These are phyloP conservation scores for Phainopepla nitens DNA, from an alignment of 2,113 vertebrate genomes.

Conservation along the genomic window DNA sequence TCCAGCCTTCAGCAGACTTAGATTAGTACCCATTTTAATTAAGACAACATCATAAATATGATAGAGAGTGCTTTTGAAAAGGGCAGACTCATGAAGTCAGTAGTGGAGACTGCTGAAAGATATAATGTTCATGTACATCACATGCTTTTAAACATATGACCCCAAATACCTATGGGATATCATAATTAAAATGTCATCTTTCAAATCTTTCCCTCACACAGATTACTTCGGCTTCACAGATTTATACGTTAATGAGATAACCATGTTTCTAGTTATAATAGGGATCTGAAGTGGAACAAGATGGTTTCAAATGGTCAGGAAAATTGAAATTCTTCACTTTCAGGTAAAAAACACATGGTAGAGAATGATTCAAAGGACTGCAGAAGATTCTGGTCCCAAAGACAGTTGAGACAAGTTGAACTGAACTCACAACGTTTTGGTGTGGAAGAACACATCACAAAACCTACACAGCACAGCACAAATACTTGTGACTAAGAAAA, in stretches of 20 bases:
- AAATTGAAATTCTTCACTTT: slow-evolving; percentile 60
- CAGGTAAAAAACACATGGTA: slow-evolving; percentile 55
- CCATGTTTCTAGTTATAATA: slow-evolving; percentile 14
- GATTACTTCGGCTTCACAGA: slow-evolving; percentile 34
- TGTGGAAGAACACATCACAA: slow-evolving; percentile 34
- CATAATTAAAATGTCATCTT: slow-evolving; percentile 56
- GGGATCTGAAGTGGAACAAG: slow-evolving; percentile 37
- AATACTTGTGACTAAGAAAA: slow-evolving; percentile 45
- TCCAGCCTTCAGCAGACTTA: slow-evolving; percentile 5
- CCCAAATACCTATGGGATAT: slow-evolving; percentile 51
- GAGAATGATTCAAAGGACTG: slow-evolving; percentile 56
- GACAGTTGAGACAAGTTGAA: neutral
- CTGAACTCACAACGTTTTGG: neutral
- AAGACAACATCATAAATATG: slow-evolving; percentile 72
- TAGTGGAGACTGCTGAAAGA: slow-evolving; percentile 69
- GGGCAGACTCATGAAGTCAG: slow-evolving; percentile 76
- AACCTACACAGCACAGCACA: neutral
- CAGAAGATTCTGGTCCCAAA: neutral
- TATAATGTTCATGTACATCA: slow-evolving; percentile 61
- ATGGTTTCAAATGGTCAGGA: slow-evolving; percentile 49
- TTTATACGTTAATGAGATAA: neutral
- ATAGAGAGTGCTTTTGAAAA: slow-evolving; percentile 71
- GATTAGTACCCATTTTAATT: slow-evolving; percentile 26
- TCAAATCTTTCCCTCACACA: slow-evolving; percentile 25
- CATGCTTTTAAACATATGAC: slow-evolving; percentile 65